phyloP scores from a whole-genome alignment of 2,888 invertebrate species.

The Dichetophora obliterata region DNA sequence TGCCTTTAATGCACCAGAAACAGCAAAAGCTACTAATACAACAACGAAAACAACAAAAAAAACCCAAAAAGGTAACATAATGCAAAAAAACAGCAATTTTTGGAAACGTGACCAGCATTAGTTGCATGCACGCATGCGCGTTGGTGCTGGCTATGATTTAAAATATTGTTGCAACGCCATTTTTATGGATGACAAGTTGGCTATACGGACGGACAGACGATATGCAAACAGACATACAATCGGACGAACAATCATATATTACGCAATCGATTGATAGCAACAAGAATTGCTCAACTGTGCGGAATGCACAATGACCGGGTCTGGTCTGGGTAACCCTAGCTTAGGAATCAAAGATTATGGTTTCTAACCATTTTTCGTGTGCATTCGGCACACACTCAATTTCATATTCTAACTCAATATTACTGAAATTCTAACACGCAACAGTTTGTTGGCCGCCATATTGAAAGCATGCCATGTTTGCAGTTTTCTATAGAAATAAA shows the following conservation, averaged over 20 bases:
- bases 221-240: neutral
- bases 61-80: neutral
- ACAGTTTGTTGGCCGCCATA: conserved; percentile 5
- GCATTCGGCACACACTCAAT: neutral
- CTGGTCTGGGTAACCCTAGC: neutral
- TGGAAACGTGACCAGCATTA: neutral
- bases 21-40: too few relatives aligned
- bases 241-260: neutral
- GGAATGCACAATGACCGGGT: neutral
- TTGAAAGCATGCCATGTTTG: neutral
- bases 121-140: conserved; percentile 3
- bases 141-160: neutral
- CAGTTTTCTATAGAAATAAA: neutral
- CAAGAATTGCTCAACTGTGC: neutral
- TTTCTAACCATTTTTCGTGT: neutral
- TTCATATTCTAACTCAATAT: neutral
- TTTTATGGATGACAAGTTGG: neutral
- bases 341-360: neutral
- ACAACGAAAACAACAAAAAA: neutral
- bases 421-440: conserved; percentile 4
- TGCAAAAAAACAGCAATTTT: neutral
- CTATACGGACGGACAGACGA: neutral
- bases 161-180: neutral
- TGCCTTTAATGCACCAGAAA: too few relatives aligned
- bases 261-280: conserved; percentile 2